These are phyloP conservation scores for Chelonia mydas DNA, from an alignment of 2,797 vertebrate species.

Conservation along the genomic window DNA sequence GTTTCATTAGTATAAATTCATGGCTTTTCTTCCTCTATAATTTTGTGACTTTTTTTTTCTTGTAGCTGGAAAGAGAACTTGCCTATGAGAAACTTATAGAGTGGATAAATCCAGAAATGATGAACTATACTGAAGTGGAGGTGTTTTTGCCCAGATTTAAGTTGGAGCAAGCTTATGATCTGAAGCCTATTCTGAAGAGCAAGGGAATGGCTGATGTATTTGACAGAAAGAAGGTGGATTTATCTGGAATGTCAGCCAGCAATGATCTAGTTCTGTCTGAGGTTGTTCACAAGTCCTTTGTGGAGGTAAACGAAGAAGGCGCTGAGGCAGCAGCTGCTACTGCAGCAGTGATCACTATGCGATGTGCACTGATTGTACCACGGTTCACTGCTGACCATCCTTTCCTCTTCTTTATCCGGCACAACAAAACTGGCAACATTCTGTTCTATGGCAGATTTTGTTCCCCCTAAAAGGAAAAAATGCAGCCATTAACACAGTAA, in stretches of 20 bases:
- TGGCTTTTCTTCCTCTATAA: not conserved
- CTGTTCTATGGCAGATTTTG: constrained; percentile 89
- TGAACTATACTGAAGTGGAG: constrained; percentile 78
- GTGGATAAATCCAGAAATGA: constrained; percentile 87
- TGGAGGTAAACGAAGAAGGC: constrained; percentile 78
- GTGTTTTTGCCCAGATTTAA: constrained; percentile 90
- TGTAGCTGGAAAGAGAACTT: constrained; percentile 87
- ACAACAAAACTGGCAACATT: constrained; percentile 82
- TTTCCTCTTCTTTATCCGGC: constrained; percentile 93
- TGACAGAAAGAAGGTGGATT: constrained; percentile 77
- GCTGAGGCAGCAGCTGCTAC: constrained; percentile 76
- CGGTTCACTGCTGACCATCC: constrained; percentile 87
- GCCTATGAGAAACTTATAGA: constrained; percentile 86
- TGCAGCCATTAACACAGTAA: accelerated
- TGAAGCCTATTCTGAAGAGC: constrained; percentile 82
- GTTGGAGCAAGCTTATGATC: constrained; percentile 86
- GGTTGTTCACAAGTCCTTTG: constrained; percentile 87
- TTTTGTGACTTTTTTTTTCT: not conserved
- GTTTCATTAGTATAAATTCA: not conserved
- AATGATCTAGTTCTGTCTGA: constrained; percentile 85
- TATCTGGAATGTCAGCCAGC: constrained; percentile 87
- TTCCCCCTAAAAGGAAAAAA: constrained; percentile 75
- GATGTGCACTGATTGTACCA: constrained; percentile 17
- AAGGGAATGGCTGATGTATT: constrained; percentile 93
- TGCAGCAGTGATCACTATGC: constrained; percentile 61